phyloP scores from a whole-genome alignment of 2,797 vertebrate species.

The Petrocephalus sullivani region DNA sequence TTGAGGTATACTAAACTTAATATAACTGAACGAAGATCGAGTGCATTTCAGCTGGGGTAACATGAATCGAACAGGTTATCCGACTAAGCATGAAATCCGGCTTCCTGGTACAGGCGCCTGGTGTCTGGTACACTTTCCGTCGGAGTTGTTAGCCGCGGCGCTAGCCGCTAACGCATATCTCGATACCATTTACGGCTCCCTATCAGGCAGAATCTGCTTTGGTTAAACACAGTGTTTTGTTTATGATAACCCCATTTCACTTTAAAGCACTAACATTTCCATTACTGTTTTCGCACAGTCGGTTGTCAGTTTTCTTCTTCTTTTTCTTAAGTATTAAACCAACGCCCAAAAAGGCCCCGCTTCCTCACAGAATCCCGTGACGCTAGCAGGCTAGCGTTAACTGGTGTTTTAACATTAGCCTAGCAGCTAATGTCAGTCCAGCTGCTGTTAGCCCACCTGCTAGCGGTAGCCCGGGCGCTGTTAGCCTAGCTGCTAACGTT shows the following conservation, averaged over 20 bases:
- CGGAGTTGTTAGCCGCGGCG: background rate
- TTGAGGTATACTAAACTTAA: background rate
- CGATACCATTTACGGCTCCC: background rate
- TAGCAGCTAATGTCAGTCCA: background rate
- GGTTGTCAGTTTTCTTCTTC: no score
- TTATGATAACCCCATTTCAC: background rate
- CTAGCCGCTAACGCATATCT: background rate
- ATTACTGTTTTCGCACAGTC: background rate
- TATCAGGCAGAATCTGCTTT: background rate
- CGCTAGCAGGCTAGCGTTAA: background rate
- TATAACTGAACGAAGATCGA: background rate
- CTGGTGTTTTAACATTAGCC: background rate
- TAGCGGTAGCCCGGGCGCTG: background rate
- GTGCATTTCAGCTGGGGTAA: background rate
- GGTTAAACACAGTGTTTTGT: background rate
- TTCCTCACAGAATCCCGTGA: constrained; percentile 24
- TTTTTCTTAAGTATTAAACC: background rate
- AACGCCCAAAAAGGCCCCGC: constrained; percentile 19
- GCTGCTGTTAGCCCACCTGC: background rate
- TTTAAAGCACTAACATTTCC: background rate
- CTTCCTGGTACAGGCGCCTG: background rate
- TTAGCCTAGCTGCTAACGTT: background rate
- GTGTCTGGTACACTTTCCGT: background rate
- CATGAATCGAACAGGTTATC: background rate
- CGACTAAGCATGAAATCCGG: background rate